phyloP scores from a whole-genome alignment of 2,888 invertebrate genomes.

The Morpho deidamia region DNA sequence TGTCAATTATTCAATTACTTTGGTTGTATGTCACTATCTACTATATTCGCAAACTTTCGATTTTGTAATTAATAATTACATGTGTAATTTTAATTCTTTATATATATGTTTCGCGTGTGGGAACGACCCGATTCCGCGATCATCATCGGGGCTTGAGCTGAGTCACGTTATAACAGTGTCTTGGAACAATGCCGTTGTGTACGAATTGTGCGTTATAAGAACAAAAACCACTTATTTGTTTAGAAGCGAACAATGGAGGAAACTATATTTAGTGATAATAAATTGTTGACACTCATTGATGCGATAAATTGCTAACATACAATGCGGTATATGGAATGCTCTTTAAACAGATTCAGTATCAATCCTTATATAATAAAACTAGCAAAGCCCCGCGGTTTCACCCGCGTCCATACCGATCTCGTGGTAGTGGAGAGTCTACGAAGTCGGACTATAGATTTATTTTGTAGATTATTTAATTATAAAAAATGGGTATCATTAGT shows the following conservation, averaged over 20 bases:
- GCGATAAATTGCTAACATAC: neutral
- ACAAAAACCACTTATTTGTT: slow-evolving; percentile 5
- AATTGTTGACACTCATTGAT: neutral
- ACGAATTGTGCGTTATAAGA: neutral
- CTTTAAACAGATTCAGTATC: neutral
- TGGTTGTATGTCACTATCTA: too few relatives aligned
- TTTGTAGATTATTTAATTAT: too few relatives aligned
- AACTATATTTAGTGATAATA: slow-evolving; percentile 5
- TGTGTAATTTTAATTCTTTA: neutral
- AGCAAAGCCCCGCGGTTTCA: too few relatives aligned
- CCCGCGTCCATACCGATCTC: too few relatives aligned
- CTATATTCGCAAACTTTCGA: too few relatives aligned
- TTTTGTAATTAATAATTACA: too few relatives aligned
- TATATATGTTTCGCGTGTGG: neutral
- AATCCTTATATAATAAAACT: too few relatives aligned
- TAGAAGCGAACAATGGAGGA: slow-evolving; percentile 6
- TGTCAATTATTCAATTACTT: too few relatives aligned
- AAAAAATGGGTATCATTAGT: too few relatives aligned
- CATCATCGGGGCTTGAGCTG: slow-evolving; percentile 7
- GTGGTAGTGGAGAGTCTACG: too few relatives aligned
- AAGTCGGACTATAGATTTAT: too few relatives aligned
- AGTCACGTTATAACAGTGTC: slow-evolving; percentile 9
- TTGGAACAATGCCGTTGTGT: slow-evolving; percentile 16
- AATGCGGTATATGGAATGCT: neutral
- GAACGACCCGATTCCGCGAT: slow-evolving; percentile 10